A percentile compares a stretch with the other conserved stretches of the same genome.
phyloP scores from a whole-genome alignment of 2,888 invertebrate species.

The Agapostemon virescens region DNA sequence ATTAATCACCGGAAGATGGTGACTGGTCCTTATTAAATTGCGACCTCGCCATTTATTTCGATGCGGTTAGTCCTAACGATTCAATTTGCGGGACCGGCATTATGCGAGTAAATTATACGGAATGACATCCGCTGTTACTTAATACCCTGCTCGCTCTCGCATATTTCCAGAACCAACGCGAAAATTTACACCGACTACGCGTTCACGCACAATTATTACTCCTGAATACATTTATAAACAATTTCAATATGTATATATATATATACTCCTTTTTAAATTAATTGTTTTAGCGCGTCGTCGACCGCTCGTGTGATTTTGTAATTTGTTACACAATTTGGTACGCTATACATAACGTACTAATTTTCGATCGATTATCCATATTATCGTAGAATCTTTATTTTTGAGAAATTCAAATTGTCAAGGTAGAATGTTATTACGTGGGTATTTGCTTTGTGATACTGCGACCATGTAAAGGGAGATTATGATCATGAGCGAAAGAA shows the following conservation, averaged over 20 bases:
- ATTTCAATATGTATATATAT: no score
- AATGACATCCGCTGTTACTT: constrained; percentile 56
- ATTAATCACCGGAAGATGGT: constrained; percentile 78
- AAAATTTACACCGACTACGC: constrained; percentile 36
- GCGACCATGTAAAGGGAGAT: no score
- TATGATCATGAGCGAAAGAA: no score
- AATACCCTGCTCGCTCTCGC: constrained; percentile 38
- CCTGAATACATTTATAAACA: not conserved
- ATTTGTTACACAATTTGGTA: no score
- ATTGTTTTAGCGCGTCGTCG: not conserved
- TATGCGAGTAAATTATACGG: constrained; percentile 68
- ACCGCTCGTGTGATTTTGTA: no score
- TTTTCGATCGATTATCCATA: no score
- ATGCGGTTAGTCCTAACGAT: constrained; percentile 70
- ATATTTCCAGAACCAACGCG: constrained; percentile 29
- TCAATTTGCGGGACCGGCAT: constrained; percentile 65
- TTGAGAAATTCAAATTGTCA: no score
- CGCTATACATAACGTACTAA: no score
- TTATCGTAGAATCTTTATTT: no score
- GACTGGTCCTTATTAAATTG: constrained; percentile 79
- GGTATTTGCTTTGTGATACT: no score
- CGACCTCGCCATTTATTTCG: constrained; percentile 76
- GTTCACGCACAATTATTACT: not conserved
- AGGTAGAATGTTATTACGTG: no score
- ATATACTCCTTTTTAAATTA: not conserved